phyloP scores from a whole-genome alignment of 64 coral and sea anemone genomes.

The Catalaphyllia jardinei region DNA sequence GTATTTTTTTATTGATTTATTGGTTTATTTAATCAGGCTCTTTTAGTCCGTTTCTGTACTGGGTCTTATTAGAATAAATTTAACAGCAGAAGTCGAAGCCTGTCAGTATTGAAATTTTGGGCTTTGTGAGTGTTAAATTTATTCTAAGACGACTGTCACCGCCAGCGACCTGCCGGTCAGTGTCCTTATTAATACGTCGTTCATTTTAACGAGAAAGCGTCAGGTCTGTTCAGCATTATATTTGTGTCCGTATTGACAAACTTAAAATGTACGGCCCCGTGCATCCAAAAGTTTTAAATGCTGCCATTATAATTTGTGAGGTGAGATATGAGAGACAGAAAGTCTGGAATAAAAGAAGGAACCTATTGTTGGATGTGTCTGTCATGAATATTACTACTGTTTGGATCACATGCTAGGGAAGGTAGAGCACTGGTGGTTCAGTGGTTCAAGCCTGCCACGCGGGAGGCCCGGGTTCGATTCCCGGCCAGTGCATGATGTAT shows the following conservation, averaged over 20 bases:
- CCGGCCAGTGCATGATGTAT: background rate
- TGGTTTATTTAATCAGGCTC: constrained; percentile 5
- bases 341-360: background rate
- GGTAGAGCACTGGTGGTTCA: constrained; percentile 38
- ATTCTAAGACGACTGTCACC: too few species aligned
- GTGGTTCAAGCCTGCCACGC: constrained; percentile 30
- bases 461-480: constrained; percentile 36
- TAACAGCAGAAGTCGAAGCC: too few species aligned
- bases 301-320: background rate
- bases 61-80: too few species aligned
- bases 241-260: background rate
- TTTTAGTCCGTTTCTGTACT: background rate
- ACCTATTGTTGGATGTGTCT: background rate
- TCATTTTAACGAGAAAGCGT: too few species aligned
- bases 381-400: background rate
- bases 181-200: too few species aligned
- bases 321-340: background rate
- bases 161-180: too few species aligned
- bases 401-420: too few species aligned
- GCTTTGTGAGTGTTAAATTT: too few species aligned
- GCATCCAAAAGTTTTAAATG: too few species aligned
- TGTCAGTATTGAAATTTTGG: too few species aligned
- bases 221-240: too few species aligned
- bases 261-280: background rate
- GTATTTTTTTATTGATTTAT: background rate